Percentiles rank a stretch among this genome's conserved stretches.
Evolutionary conservation across 2,797 vertebrate species (phyloP).

Genomic region (Coranthus polyacanthus): DNA sequence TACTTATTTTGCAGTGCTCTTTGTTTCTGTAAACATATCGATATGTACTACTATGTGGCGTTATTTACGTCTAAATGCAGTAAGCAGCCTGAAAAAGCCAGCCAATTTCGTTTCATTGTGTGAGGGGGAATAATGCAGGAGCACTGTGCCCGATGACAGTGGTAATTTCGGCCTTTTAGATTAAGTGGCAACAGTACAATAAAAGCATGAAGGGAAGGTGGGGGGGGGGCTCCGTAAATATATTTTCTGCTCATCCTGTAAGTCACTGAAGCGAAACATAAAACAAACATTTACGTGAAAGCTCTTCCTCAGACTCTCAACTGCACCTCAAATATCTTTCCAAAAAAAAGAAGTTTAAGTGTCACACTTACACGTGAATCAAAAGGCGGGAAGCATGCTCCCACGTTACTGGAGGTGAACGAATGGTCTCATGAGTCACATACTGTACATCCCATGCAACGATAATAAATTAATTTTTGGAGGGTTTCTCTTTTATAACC

Average conservation of each 20-base stretch:
- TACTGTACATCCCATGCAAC: conserved; percentile 87
- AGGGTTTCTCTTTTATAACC: conserved; percentile 91
- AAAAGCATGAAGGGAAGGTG: conserved; percentile 36
- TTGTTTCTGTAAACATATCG: conserved; percentile 81
- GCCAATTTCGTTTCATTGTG: conserved; percentile 49
- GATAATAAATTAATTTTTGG: conserved; percentile 85
- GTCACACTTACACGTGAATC: conserved; percentile 61
- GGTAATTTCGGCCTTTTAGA: conserved; percentile 52
- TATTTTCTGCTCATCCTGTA: conserved; percentile 57
- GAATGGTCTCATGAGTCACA: conserved; percentile 81
- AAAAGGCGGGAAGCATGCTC: conserved; percentile 78
- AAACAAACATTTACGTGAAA: conserved; percentile 39
- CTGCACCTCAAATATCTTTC: conserved; percentile 46
- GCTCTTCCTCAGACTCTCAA: conserved; percentile 44
- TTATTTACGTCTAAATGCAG: conserved; percentile 66
- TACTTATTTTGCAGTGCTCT: conserved; percentile 71
- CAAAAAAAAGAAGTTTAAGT: conserved; percentile 28
- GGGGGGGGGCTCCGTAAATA: conserved; percentile 40
- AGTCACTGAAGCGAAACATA: conserved; percentile 53
- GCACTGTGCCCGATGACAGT: conserved; percentile 46
- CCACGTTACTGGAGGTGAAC: conserved; percentile 78
- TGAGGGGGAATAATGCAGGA: conserved; percentile 33
- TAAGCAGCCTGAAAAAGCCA: conserved; percentile 55
- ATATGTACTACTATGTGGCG: conserved; percentile 72
- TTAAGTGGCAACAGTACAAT: conserved; percentile 54